Evolutionary conservation across 2,113 vertebrate species (phyloP).

Genomic region (Microcebus tavaratra): DNA sequence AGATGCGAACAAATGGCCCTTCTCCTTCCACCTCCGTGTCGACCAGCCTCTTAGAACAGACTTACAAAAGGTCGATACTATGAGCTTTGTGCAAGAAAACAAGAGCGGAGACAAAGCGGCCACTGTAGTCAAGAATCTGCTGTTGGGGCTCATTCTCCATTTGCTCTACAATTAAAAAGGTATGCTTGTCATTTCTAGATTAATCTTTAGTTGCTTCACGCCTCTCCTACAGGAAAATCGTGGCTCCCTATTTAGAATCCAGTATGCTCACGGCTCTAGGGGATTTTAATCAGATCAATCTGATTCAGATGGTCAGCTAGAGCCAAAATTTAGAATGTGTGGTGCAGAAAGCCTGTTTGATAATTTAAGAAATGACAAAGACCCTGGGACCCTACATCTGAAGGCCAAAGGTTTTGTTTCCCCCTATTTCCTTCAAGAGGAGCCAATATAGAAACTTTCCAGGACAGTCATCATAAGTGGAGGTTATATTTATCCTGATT

Average conservation of each 20-base stretch:
- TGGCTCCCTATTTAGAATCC: background rate
- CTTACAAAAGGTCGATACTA: background rate
- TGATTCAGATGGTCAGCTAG: background rate
- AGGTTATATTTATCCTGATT: background rate
- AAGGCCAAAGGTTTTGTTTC: background rate
- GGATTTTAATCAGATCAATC: background rate
- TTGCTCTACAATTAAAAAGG: background rate
- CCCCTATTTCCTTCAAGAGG: conserved; percentile 15
- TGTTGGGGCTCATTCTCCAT: background rate
- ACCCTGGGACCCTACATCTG: background rate
- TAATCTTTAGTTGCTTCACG: background rate
- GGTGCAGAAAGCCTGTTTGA: background rate
- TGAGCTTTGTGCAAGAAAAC: background rate
- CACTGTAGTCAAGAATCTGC: background rate
- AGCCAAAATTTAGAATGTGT: background rate
- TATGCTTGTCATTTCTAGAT: background rate
- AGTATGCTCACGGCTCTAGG: background rate
- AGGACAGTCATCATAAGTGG: background rate
- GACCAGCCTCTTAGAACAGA: background rate
- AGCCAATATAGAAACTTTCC: background rate
- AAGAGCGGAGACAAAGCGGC: background rate
- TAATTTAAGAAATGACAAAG: background rate
- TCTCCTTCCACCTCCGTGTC: background rate
- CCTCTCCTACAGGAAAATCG: background rate
- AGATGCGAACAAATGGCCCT: background rate